Evolutionary conservation across 1,140 invertebrate species (phyloP), one percentile per base, ranked within the genome.

Genomic region (Sycophaga agraensis): DNA sequence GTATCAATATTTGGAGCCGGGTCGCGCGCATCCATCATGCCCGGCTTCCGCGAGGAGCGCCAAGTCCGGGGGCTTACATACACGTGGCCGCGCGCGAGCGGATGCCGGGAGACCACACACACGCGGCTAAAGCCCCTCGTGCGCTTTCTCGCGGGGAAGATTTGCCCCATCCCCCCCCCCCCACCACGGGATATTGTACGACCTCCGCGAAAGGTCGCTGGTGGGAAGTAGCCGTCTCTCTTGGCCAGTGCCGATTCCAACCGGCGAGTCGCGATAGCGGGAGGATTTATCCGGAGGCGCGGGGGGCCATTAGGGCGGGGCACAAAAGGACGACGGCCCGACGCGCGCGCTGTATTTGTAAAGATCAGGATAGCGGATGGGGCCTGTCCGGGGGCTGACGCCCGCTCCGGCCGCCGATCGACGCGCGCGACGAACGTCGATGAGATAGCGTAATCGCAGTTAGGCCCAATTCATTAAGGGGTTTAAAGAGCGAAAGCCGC

Each of bases 391-490:
- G 14, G 37, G 55, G 8, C 56, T 37, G 17, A 39, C 9, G 24
- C n/a, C n/a, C n/a, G n/a, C n/a, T n/a, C n/a, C n/a, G n/a, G n/a
- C n/a, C n/a, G n/a, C n/a, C n/a, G n/a, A n/a, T n/a, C n/a, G n/a
- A n/a, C n/a, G n/a, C n/a, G 5, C 2, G 22, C 56, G 57, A 50
- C 39, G 35, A 53, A 46, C 58, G 37, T 60, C 39, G 43, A 37
- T 50, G 58, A 60, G 49, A 57, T 51, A 40, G 46, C 46, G 53
- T 56, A 57, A 59, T 64, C 49, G 46, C 39, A 53, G 26, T 49
- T 59, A 59, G 65, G 55, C 46, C 42, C 61, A 66, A 63, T 64
- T 66, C 56, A 66, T 66, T 64, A 66, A 43, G 37, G 50, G 58
- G 50, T 63, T 66, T 56, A 66, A 56, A 64, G 51, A 57, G 60